These are phyloP conservation scores for Euphysa ruthae DNA, from an alignment of 30 jellyfish, hydroid and myxozoan species.

Conservation along the genomic window DNA sequence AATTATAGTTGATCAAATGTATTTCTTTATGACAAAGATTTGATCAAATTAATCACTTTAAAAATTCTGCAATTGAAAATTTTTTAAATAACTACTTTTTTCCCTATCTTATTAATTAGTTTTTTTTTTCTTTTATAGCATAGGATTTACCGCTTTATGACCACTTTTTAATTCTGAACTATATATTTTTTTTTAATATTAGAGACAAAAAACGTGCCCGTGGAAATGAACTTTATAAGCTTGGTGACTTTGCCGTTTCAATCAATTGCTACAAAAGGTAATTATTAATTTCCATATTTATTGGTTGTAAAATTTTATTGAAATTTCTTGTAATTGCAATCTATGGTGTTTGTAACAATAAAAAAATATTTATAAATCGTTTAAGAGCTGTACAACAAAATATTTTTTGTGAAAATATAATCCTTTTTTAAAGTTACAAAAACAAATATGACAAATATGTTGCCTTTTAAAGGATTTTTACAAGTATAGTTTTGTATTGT, in stretches of 20 bases:
- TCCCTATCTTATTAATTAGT: too few species aligned
- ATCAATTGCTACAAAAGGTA: constrained; percentile 58
- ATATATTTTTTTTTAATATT: background rate
- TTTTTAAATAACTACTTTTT: background rate
- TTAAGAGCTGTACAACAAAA: background rate
- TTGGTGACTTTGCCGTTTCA: constrained; percentile 70
- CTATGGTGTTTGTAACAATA: too few species aligned
- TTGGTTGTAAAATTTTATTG: too few species aligned
- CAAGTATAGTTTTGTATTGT: background rate
- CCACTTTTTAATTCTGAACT: background rate
- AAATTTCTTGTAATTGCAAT: too few species aligned
- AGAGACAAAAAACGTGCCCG: constrained; percentile 59
- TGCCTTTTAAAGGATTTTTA: background rate
- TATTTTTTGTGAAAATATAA: background rate
- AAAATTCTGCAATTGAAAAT: background rate
- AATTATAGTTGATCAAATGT: too few species aligned
- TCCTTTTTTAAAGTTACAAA: background rate
- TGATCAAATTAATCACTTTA: background rate
- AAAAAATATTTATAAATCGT: background rate
- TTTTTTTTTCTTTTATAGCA: too few species aligned
- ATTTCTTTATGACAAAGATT: too few species aligned
- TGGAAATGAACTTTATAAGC: constrained; percentile 54
- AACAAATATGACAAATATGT: background rate
- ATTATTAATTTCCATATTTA: too few species aligned
- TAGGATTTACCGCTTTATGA: background rate